Conservation (phyloP, 1,140 invertebrate genomes). For the Diachasma alloeum region DNA sequence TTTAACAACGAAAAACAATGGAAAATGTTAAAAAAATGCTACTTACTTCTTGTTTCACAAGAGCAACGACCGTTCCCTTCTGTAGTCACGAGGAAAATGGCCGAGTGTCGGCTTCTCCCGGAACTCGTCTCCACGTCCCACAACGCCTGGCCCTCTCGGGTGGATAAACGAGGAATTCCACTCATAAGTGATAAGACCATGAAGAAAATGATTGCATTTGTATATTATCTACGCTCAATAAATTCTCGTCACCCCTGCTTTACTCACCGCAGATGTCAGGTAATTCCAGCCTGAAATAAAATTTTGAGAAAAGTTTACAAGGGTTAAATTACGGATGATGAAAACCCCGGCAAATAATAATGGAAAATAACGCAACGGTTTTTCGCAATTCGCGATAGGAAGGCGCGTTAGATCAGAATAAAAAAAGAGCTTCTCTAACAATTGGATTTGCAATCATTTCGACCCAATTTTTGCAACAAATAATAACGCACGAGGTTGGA, state of each 20-base stretch:
- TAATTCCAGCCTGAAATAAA: too few species aligned
- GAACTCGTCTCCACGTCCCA: too few species aligned
- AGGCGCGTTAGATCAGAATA: neutral
- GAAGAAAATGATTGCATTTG: too few species aligned
- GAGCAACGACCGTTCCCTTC: conserved; percentile 24
- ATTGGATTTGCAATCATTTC: neutral
- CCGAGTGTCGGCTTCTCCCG: conserved; percentile 20
- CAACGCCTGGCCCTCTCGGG: too few species aligned
- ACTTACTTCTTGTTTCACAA: conserved; percentile 31
- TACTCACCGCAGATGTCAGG: neutral
- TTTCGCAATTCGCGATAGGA: neutral
- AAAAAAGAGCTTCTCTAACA: neutral
- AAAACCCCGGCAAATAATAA: neutral
- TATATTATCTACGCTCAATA: too few species aligned
- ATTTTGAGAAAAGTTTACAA: neutral
- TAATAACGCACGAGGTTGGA: too few species aligned
- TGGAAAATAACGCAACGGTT: neutral
- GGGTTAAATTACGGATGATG: neutral
- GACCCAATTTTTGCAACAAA: too few species aligned
- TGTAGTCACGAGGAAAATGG: conserved; percentile 35
- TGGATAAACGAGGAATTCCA: too few species aligned
- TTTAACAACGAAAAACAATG: neutral
- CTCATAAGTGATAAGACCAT: too few species aligned
- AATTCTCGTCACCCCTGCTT: too few species aligned
- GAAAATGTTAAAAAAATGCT: conserved; percentile 1